These are phyloP conservation scores for Eilema sororculum DNA, from an alignment of 2,888 invertebrate genomes.

Conservation along the genomic window DNA sequence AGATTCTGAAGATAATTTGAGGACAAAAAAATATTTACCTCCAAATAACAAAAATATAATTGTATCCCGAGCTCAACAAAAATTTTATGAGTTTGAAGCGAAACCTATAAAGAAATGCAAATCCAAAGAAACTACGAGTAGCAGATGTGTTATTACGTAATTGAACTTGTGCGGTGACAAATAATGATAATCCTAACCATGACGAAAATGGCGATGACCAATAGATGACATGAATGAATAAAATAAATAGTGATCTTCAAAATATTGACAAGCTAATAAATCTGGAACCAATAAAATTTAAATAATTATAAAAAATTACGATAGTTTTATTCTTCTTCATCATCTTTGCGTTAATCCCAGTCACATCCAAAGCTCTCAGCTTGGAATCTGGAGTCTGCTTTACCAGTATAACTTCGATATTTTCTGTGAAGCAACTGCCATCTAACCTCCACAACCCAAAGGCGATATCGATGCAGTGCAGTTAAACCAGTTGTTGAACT, in stretches of 20 bases:
- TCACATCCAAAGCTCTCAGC: too few species aligned
- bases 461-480: too few species aligned
- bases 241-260: not conserved
- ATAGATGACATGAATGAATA: too few species aligned
- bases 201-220: not conserved
- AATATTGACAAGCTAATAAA: too few species aligned
- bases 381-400: too few species aligned
- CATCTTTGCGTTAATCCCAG: too few species aligned
- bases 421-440: too few species aligned
- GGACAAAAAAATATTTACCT: too few species aligned
- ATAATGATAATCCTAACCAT: not conserved
- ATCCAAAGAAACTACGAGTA: not conserved
- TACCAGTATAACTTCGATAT: too few species aligned
- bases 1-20: not conserved
- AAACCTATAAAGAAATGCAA: not conserved
- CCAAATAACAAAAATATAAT: not conserved
- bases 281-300: not conserved
- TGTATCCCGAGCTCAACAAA: constrained; percentile 9
- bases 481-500: too few species aligned
- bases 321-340: not conserved
- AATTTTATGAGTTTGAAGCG: constrained; percentile 8
- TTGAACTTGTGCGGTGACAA: not conserved
- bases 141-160: not conserved
- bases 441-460: too few species aligned
- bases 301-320: not conserved